Evolutionary conservation across 2,888 invertebrate species (phyloP), one percentile per base, ranked within the genome.

Genomic region (Cetonia aurata): DNA sequence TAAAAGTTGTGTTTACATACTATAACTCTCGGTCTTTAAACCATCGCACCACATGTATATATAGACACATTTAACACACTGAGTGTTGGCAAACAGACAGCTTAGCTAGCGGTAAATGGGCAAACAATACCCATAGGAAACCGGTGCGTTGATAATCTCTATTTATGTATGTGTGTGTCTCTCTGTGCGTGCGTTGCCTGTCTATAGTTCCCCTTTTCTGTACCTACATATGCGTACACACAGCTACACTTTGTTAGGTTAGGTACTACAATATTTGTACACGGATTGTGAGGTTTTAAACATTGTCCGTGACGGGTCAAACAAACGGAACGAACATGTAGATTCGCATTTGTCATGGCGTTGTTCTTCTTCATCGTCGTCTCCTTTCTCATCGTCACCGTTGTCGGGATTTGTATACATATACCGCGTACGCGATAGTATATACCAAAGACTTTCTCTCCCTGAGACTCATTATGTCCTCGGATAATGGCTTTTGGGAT

Each of bases 71-170:
- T 62, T 62, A 62, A 79, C 77, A 76, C 77, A 76, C 77, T 79
- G 79, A 81, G 82, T 82, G 80, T 82, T 80, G 74, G 82, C 79
- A 83, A 83, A 83, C 82, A 83, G 78, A 78, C 75, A 81, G 81
- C 81, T 82, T 83, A 83, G 82, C 82, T 83, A 83, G 83, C 83
- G 83, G 83, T 82, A 83, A 83, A 83, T 83, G 83, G 83, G 79
- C 83, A 83, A 83, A 83, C 83, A 83, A 83, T 80, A 78, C 75
- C 76, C 72, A 67, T 50, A 65, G 76, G 78, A 76, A 77, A 79
- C 81, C 80, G 79, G 80, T 80, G 80, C 80, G 80, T 80, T 77
- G 79, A 79, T 83, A 83, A 83, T 83, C 82, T 82, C 56, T 56
- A 41, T 37, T 79, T 82, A 25, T 25, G 3, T 25, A 25, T 25